These are phyloP conservation scores for Leucoraja ocellata DNA, from an alignment of 2,797 vertebrate species.

Conservation along the genomic window DNA sequence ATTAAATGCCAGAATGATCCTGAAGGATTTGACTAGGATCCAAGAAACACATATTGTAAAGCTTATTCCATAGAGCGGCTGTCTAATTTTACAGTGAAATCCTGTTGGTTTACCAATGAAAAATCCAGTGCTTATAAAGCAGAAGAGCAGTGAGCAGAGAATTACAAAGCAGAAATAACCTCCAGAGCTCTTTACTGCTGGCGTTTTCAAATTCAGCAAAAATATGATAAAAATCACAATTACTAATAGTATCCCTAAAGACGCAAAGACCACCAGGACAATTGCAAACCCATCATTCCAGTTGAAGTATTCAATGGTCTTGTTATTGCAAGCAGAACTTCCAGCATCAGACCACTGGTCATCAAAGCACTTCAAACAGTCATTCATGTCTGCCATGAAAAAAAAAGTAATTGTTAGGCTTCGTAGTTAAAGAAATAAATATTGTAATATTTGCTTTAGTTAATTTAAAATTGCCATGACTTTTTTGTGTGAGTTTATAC, in stretches of 20 bases:
- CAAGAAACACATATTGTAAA: slow-evolving; percentile 33
- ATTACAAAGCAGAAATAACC: slow-evolving; percentile 47
- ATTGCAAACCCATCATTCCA: slow-evolving; percentile 53
- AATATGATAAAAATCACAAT: slow-evolving; percentile 46
- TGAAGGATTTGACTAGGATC: slow-evolving; percentile 34
- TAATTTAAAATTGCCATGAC: background rate
- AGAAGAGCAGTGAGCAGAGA: background rate
- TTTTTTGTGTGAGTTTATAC: background rate
- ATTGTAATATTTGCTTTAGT: background rate
- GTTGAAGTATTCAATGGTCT: background rate
- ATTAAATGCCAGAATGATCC: slow-evolving; percentile 29
- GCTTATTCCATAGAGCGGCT: slow-evolving; percentile 28
- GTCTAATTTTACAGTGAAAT: background rate
- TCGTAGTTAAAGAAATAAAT: background rate
- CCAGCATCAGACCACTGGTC: slow-evolving; percentile 4
- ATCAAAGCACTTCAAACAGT: background rate
- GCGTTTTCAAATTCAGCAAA: slow-evolving; percentile 45
- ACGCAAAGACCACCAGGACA: slow-evolving; percentile 45
- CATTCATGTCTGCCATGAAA: background rate
- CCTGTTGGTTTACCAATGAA: background rate
- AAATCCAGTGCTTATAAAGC: slow-evolving; percentile 3
- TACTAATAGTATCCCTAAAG: slow-evolving; percentile 50
- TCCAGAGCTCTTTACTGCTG: slow-evolving; percentile 50
- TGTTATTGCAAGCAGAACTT: background rate
- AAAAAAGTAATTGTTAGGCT: background rate